Conservation (phyloP, 2,797 vertebrate genomes). For the Pteropus rufus region DNA sequence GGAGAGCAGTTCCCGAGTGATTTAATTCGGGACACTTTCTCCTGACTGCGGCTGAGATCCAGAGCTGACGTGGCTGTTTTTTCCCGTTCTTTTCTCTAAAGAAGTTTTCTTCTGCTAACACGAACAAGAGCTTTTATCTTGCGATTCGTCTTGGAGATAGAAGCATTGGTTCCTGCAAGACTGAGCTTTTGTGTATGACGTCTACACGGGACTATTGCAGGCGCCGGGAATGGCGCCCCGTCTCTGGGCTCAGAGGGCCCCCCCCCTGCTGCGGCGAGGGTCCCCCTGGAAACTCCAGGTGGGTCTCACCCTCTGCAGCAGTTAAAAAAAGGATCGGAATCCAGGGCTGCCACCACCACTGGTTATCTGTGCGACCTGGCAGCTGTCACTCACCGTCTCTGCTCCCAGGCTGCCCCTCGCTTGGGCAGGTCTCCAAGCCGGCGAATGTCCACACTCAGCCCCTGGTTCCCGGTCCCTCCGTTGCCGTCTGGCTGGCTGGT, state of each 20-base stretch:
- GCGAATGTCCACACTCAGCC: not conserved
- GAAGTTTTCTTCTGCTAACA: not conserved
- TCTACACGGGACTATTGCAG: not conserved
- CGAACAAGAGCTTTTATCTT: not conserved
- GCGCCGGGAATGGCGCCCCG: not conserved
- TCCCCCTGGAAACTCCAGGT: not conserved
- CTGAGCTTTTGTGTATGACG: not conserved
- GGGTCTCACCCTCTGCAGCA: fast-evolving
- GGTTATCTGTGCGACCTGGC: not conserved
- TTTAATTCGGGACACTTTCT: not conserved
- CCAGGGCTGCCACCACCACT: not conserved
- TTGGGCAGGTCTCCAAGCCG: not conserved
- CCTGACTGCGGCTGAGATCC: not conserved
- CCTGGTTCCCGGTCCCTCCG: no score
- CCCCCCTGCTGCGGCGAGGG: fast-evolving
- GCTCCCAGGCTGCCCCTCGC: fast-evolving
- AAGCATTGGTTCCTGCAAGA: not conserved
- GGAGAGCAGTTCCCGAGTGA: not conserved
- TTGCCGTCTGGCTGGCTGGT: fast-evolving
- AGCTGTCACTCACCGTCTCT: not conserved
- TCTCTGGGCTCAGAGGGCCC: not conserved
- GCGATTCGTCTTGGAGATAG: not conserved
- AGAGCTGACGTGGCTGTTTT: not conserved
- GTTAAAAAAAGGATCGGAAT: fast-evolving
- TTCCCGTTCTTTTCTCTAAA: not conserved